Base-by-base conservation (phyloP, 1,140 invertebrate species). In the Drosophila nasuta region DNA sequence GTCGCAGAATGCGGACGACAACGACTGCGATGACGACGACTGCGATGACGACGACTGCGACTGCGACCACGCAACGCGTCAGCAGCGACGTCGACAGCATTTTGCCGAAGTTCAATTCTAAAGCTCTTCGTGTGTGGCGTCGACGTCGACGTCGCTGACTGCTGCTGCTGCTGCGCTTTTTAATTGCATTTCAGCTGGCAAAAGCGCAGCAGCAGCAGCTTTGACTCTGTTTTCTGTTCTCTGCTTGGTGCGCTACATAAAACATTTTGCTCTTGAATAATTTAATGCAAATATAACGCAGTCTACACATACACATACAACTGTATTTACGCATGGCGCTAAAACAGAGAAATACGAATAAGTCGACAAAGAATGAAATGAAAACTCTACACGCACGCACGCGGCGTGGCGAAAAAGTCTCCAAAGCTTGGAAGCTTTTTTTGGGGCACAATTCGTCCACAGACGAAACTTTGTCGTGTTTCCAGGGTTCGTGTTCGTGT, bases 231-330 rank as follows among this genome's bases (percentile, higher is more conserved):
- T 25, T 17, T 3, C 20, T 25, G 20, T 2, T 25, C 2, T 25
- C 20, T 4, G 20, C 3, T 25, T 20, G 20, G 43, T 49, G 62
- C 52, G 77, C 74, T 76, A 64, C 67, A 85, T 85, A 85, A 83
- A 85, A 85, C 73, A 82, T 86, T 88, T 87, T 68, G 66, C 70
- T 77, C 46, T 38, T 82, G 68, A 88, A 87, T 87, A 77, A 88
- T 88, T 87, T 68, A 87, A 87, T 74, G 76, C 76, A 87, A 88
- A 88, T 82, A 88, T 83, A 87, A 88, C 83, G 83, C 77, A 83
- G 80, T 88, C 83, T 88, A 82, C 83, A 88, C 72, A 54, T 58
- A 82, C 48, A 45, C 41, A 48, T 8, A 20, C 41, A 59, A 20
- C 33, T 67, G 10, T 54, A 17, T 45, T 43, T 58, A 45, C 38